Evolutionary conservation across 1,140 invertebrate species (phyloP).

Genomic region (Chelonus insularis): DNA sequence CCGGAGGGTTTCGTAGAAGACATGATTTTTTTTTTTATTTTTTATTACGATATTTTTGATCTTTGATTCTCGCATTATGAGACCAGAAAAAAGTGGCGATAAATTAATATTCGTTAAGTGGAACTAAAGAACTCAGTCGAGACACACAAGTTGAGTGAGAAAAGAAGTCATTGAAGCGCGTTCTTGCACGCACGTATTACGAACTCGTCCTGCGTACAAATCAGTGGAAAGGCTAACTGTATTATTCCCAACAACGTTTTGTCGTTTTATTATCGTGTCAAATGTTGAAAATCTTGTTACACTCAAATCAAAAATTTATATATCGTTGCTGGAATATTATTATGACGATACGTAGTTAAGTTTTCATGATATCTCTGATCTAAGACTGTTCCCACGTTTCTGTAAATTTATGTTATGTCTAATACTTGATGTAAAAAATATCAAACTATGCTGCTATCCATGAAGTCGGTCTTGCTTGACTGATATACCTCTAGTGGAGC

Average conservation of each 20-base stretch:
- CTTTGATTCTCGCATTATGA: not conserved
- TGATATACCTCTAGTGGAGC: not conserved
- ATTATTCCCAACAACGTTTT: not conserved
- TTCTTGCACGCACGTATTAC: slow-evolving; percentile 20
- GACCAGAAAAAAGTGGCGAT: not conserved
- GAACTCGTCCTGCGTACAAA: slow-evolving; percentile 20
- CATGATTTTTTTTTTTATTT: not conserved
- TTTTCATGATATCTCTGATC: too few species aligned
- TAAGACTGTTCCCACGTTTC: too few species aligned
- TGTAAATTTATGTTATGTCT: too few species aligned
- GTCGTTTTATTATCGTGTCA: not conserved
- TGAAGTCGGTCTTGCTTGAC: not conserved
- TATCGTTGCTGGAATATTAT: too few species aligned
- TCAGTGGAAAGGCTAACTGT: slow-evolving; percentile 29
- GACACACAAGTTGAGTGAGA: not conserved
- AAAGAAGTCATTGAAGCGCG: not conserved
- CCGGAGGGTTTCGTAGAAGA: not conserved
- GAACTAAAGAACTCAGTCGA: not conserved
- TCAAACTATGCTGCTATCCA: not conserved
- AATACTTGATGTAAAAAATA: too few species aligned
- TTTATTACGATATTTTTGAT: not conserved
- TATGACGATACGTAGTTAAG: too few species aligned
- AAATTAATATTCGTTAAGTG: slow-evolving; percentile 12
- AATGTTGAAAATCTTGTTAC: slow-evolving; percentile 9
- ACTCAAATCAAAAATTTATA: not conserved